Conservation (phyloP, 92 coral and sea anemone species). For the Muricea muricata region DNA sequence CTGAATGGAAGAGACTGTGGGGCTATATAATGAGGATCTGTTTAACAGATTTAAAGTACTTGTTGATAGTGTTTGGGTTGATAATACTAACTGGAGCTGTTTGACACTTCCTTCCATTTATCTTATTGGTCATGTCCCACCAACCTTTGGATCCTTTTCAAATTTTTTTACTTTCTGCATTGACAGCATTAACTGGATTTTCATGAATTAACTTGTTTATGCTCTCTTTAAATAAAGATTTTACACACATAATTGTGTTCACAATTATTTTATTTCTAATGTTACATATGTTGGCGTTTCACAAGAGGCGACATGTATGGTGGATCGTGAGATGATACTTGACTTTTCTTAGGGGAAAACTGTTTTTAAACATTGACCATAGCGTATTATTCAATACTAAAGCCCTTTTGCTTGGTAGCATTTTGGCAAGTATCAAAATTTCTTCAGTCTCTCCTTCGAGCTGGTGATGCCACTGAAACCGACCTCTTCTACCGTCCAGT, state of each 20-base stretch:
- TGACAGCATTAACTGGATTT: slow-evolving; percentile 59
- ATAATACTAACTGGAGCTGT: slow-evolving; percentile 38
- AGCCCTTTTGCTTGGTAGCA: slow-evolving; percentile 39
- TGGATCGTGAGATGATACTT: slow-evolving; percentile 62
- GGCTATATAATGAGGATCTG: slow-evolving; percentile 49
- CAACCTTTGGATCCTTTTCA: slow-evolving; percentile 58
- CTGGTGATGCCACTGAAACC: no score
- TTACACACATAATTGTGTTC: slow-evolving; percentile 13
- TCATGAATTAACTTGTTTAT: slow-evolving; percentile 56
- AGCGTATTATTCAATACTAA: slow-evolving; percentile 46
- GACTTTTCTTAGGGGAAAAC: slow-evolving; percentile 60
- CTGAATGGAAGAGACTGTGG: slow-evolving; percentile 58
- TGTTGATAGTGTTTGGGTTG: slow-evolving; percentile 45
- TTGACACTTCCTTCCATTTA: slow-evolving; percentile 57
- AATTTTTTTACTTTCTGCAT: slow-evolving; percentile 42
- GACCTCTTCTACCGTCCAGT: no score
- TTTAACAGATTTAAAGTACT: slow-evolving; percentile 54
- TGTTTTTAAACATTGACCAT: slow-evolving; percentile 41
- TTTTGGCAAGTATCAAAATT: slow-evolving; percentile 33
- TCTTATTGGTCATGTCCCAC: slow-evolving; percentile 70
- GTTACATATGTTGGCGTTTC: slow-evolving; percentile 60
- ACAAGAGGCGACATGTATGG: slow-evolving; percentile 66
- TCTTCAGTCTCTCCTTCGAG: slow-evolving; percentile 59
- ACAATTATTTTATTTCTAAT: slow-evolving; percentile 49
- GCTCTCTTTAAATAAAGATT: slow-evolving; percentile 32